Conservation (phyloP, 2,113 vertebrate species). For the Piaya cayana region DNA sequence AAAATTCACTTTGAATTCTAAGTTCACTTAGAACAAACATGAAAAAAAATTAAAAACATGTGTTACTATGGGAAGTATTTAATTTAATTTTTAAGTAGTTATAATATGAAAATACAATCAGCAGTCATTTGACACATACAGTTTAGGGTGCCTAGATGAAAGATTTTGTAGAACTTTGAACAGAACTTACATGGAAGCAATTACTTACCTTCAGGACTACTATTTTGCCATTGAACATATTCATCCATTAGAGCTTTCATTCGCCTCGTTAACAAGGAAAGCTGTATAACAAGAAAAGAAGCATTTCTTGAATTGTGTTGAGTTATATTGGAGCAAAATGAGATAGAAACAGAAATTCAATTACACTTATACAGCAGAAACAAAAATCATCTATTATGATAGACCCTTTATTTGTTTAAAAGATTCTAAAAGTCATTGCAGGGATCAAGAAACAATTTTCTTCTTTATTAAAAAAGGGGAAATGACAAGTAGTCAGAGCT, state of each 20-base stretch:
- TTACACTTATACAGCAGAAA: background rate
- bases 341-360: background rate
- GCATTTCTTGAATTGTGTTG: background rate
- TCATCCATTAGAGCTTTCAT: constrained; percentile 60
- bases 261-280: constrained; percentile 47
- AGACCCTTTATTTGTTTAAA: background rate
- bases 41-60: background rate
- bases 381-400: background rate
- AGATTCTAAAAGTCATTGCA: background rate
- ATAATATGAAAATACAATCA: background rate
- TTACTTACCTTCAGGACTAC: constrained; percentile 74
- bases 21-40: background rate
- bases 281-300: constrained; percentile 54
- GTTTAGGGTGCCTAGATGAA: background rate
- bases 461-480: background rate
- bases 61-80: background rate
- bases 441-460: background rate
- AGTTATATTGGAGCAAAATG: background rate
- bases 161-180: background rate
- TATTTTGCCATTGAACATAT: constrained; percentile 45
- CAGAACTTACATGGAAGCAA: background rate
- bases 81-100: background rate
- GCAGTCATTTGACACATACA: background rate
- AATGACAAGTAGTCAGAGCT: background rate
- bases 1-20: background rate